Percentiles rank a stretch among this genome's conserved stretches.
Conservation (phyloP, 2,797 vertebrate species). For the Kryptopterus vitreolus region DNA sequence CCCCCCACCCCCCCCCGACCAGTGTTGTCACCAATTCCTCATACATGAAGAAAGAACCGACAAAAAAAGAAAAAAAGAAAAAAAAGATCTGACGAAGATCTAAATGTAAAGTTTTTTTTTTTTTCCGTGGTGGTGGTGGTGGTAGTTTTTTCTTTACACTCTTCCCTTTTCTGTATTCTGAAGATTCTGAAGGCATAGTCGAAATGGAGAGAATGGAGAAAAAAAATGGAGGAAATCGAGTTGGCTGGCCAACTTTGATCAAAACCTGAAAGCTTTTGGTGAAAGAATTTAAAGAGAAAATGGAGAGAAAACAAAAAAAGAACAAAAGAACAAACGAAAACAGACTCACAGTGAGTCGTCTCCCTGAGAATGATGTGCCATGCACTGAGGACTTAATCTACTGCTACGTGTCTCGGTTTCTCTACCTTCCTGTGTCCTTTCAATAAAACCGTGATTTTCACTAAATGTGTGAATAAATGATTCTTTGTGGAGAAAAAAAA, state of each 20-base stretch:
- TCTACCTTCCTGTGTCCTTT: conserved; percentile 80
- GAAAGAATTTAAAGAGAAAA: conserved; percentile 72
- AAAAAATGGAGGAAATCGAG: conserved; percentile 68
- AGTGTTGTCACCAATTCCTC: conserved; percentile 45
- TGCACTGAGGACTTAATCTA: conserved; percentile 83
- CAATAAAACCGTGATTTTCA: conserved; percentile 83
- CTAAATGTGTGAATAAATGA: conserved; percentile 81
- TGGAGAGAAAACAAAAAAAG: conserved; percentile 64
- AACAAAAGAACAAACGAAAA: conserved; percentile 70
- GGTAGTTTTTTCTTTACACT: conserved; percentile 77
- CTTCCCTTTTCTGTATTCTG: conserved; percentile 70
- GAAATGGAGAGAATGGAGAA: conserved; percentile 35
- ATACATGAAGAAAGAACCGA: conserved; percentile 63
- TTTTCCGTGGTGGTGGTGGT: conserved; percentile 23
- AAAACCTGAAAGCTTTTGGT: conserved; percentile 76
- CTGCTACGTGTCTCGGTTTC: conserved; percentile 78
- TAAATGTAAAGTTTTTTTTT: conserved; percentile 67
- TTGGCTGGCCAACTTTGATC: conserved; percentile 84
- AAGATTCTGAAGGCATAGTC: conserved; percentile 42
- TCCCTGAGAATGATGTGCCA: conserved; percentile 81
- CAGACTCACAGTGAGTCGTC: conserved; percentile 83
- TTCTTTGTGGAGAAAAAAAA: conserved; percentile 75
- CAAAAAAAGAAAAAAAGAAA: too few species aligned
- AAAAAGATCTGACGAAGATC: conserved; percentile 52
- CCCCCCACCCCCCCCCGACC: too few species aligned